Conservation (phyloP, 2,888 invertebrate species). For the Scotopteryx bipunctaria region DNA sequence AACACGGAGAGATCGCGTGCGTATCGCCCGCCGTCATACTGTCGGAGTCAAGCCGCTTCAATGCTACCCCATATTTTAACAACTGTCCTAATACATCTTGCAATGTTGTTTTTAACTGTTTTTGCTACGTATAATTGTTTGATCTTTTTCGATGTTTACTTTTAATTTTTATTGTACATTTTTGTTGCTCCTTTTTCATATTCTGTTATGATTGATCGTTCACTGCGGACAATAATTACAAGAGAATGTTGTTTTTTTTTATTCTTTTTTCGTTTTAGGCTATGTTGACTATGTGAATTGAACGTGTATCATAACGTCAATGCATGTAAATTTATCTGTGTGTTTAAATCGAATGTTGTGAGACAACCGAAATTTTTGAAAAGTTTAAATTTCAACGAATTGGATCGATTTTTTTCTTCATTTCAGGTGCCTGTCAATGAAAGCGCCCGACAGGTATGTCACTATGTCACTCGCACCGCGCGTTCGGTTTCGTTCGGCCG, state of each 20-base stretch:
- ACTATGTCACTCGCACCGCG: conserved; percentile 72
- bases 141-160: conserved; percentile 75
- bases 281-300: neutral
- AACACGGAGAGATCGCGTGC: conserved; percentile 68
- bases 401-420: conserved; percentile 86
- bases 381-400: conserved; percentile 84
- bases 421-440: conserved; percentile 90
- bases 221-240: conserved; percentile 25
- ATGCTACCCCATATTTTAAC: conserved; percentile 83
- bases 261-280: conserved; percentile 5
- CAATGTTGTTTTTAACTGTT: conserved; percentile 83
- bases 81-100: conserved; percentile 84
- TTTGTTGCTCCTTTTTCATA: conserved; percentile 48
- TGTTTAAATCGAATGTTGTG: conserved; percentile 44
- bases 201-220: conserved; percentile 47
- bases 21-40: conserved; percentile 52
- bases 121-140: conserved; percentile 77
- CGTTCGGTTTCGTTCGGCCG: conserved; percentile 78
- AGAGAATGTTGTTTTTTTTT: neutral
- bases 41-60: conserved; percentile 62
- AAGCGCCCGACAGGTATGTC: conserved; percentile 89
- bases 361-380: conserved; percentile 54
- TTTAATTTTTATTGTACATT: conserved; percentile 74
- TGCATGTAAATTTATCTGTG: conserved; percentile 84
- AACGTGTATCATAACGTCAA: conserved; percentile 29